A percentile compares a stretch with the other conserved stretches of the same genome.
Conservation (phyloP, 92 coral and sea anemone species). For the Heteractis magnifica region DNA sequence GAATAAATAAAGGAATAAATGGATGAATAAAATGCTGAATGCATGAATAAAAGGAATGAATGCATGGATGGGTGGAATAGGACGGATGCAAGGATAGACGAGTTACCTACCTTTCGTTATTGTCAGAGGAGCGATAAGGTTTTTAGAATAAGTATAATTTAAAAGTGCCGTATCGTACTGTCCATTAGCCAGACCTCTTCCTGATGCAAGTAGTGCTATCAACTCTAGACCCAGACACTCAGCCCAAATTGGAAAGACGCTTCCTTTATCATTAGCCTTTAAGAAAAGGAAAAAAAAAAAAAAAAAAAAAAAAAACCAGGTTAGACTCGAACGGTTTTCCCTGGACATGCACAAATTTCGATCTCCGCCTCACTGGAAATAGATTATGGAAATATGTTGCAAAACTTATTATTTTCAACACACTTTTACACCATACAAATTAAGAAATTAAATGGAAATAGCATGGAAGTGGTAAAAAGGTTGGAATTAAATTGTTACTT, state of each 20-base stretch:
- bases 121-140: slow-evolving; percentile 9
- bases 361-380: no score
- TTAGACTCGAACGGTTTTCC: no score
- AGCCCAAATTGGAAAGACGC: slow-evolving; percentile 35
- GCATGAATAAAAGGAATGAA: background rate
- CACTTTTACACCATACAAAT: no score
- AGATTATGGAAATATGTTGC: no score
- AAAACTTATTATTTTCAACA: no score
- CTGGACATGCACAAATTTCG: no score
- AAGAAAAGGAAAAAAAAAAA: no score
- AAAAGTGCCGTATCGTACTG: slow-evolving; percentile 32
- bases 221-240: slow-evolving; percentile 42
- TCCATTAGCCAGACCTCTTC: slow-evolving; percentile 36
- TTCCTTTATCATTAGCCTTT: slow-evolving; percentile 37
- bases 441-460: no score
- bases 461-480: no score
- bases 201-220: slow-evolving; percentile 32
- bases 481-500: no score
- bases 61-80: background rate
- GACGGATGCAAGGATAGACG: background rate
- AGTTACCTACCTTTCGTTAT: slow-evolving; percentile 13
- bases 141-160: slow-evolving; percentile 33
- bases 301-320: background rate
- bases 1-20: no score
- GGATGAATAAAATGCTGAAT: no score